Percentiles rank a stretch among this genome's conserved stretches.
Conservation (phyloP, 2,888 invertebrate genomes). For the Patella depressa region DNA sequence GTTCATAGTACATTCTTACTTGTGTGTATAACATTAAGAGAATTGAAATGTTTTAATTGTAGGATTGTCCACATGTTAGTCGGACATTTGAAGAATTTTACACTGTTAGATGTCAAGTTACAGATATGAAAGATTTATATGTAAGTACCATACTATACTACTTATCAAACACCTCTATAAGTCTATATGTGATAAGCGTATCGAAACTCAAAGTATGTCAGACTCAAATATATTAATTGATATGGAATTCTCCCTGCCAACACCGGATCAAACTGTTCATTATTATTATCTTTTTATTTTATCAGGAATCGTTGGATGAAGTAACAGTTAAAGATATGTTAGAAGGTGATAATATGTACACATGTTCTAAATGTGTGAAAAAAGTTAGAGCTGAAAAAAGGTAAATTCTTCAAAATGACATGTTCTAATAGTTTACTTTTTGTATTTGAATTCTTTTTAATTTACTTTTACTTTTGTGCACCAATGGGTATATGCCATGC, state of each 20-base stretch:
- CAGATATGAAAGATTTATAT: slow-evolving; percentile 95
- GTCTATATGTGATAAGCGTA: not conserved
- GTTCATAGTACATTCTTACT: too few relatives aligned
- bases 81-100: slow-evolving; percentile 96
- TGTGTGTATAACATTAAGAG: too few relatives aligned
- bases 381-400: slow-evolving; percentile 96
- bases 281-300: too few relatives aligned
- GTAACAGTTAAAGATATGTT: slow-evolving; percentile 97
- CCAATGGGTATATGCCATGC: too few relatives aligned
- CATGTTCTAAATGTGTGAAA: slow-evolving; percentile 93
- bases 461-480: too few relatives aligned
- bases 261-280: too few relatives aligned
- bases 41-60: slow-evolving; percentile 28
- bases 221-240: too few relatives aligned
- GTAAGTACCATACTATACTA: slow-evolving; percentile 57
- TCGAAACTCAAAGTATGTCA: too few relatives aligned
- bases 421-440: not conserved
- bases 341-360: slow-evolving; percentile 98
- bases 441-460: not conserved
- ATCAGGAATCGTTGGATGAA: slow-evolving; percentile 88
- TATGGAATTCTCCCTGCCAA: too few relatives aligned
- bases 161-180: not conserved
- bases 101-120: slow-evolving; percentile 95
- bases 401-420: slow-evolving; percentile 67
- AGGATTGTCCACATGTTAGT: slow-evolving; percentile 95